Percentiles rank a stretch among this genome's conserved stretches.
Conservation (phyloP, 2,797 vertebrate genomes). For the Xiphophorus birchmanni region DNA sequence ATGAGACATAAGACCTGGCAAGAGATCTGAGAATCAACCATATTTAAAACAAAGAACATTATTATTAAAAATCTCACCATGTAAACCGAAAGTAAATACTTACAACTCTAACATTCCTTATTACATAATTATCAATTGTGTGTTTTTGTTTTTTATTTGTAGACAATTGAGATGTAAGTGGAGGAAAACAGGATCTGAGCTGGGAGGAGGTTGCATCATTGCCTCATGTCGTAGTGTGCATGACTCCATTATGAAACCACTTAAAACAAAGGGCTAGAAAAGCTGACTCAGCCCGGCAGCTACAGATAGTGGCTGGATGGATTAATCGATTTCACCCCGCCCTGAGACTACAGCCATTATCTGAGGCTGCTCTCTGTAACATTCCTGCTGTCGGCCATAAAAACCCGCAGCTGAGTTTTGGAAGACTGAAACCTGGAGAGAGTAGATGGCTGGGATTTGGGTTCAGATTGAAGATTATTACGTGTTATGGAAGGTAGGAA, state of each 20-base stretch:
- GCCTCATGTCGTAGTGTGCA: background rate
- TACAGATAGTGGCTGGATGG: slow-evolving; percentile 30
- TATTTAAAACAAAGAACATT: background rate
- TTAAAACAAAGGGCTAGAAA: slow-evolving; percentile 19
- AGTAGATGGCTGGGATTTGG: background rate
- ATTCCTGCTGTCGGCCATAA: slow-evolving; percentile 31
- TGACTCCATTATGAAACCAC: slow-evolving; percentile 30
- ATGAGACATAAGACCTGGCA: background rate
- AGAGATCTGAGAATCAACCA: background rate
- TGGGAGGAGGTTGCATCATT: background rate
- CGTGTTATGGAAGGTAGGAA: background rate
- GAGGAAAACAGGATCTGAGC: background rate
- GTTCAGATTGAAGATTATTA: background rate
- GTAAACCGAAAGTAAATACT: background rate
- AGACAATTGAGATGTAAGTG: background rate
- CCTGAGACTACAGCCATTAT: slow-evolving; percentile 30
- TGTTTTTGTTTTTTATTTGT: background rate
- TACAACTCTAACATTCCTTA: background rate
- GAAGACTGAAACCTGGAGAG: slow-evolving; percentile 15
- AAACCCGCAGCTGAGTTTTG: slow-evolving; percentile 41
- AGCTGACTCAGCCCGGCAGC: slow-evolving; percentile 35
- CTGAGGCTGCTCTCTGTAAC: slow-evolving; percentile 12
- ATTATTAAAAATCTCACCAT: background rate
- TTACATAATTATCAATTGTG: background rate
- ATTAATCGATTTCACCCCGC: slow-evolving; percentile 43